Conservation (phyloP, 2,888 invertebrate genomes). For the Drosophila emarginata region DNA sequence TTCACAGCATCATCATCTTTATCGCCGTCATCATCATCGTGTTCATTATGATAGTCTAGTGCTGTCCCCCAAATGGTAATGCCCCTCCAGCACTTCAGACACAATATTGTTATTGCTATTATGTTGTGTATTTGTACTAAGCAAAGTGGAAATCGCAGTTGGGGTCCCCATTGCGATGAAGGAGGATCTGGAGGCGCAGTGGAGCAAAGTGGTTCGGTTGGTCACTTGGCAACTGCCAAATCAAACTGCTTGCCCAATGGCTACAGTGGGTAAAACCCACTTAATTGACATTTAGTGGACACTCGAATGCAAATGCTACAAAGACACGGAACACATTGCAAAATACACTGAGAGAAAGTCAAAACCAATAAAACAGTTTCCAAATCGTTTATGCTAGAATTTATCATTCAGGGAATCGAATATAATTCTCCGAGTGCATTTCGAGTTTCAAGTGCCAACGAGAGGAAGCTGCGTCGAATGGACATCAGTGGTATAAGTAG, state of each 20-base stretch:
- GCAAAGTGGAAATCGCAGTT: conserved; percentile 66
- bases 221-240: conserved; percentile 61
- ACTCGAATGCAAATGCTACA: conserved; percentile 68
- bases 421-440: conserved; percentile 14
- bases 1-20: conserved; percentile 12
- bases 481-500: conserved; percentile 66
- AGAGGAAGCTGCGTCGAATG: conserved; percentile 59
- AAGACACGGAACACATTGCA: conserved; percentile 21
- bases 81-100: conserved; percentile 22
- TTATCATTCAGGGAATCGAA: neutral
- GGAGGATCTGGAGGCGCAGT: conserved; percentile 6
- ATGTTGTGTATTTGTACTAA: conserved; percentile 67
- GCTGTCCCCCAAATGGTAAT: conserved; percentile 4
- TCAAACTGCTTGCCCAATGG: conserved; percentile 57
- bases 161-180: conserved; percentile 33
- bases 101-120: conserved; percentile 74
- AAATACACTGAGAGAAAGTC: conserved; percentile 14
- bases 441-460: conserved; percentile 45
- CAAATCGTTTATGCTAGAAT: too few species aligned
- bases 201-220: conserved; percentile 33
- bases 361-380: too few species aligned
- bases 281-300: conserved; percentile 81
- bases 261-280: conserved; percentile 62
- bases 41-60: conserved; percentile 23
- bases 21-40: conserved; percentile 4